Evolutionary conservation across 2,113 vertebrate genomes (phyloP).

Genomic region (Craseonycteris thonglongyai): DNA sequence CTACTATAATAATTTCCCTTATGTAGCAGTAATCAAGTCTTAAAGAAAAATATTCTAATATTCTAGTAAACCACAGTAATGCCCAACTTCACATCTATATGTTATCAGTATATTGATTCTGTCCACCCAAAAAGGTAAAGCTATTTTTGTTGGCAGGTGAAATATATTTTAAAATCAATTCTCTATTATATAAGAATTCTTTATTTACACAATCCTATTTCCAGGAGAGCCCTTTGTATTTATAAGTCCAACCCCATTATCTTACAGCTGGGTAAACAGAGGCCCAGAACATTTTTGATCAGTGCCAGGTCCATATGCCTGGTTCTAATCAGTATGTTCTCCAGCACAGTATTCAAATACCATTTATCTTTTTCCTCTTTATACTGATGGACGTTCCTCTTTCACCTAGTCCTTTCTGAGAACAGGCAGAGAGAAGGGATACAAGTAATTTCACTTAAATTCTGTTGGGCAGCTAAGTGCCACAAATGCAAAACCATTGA

Average conservation of each 20-base stretch:
- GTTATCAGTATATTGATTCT: not conserved
- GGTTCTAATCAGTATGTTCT: not conserved
- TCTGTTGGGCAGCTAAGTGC: not conserved
- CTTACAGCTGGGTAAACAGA: not conserved
- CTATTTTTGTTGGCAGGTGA: not conserved
- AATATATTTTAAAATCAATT: not conserved
- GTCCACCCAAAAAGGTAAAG: not conserved
- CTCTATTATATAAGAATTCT: not conserved
- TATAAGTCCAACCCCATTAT: not conserved
- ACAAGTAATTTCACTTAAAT: not conserved
- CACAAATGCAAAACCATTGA: not conserved
- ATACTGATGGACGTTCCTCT: not conserved
- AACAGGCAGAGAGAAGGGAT: not conserved
- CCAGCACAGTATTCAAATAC: not conserved
- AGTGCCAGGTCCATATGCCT: not conserved
- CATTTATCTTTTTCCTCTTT: not conserved
- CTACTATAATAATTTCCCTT: not conserved
- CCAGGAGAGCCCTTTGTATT: not conserved
- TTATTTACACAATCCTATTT: not conserved
- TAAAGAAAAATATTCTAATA: conserved; percentile 12
- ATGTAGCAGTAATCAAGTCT: not conserved
- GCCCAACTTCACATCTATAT: not conserved
- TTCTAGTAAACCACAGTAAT: conserved; percentile 15
- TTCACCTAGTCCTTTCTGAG: not conserved
- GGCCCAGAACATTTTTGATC: not conserved